Conservation (phyloP, 2,888 invertebrate species). For the Polietes domitor region DNA sequence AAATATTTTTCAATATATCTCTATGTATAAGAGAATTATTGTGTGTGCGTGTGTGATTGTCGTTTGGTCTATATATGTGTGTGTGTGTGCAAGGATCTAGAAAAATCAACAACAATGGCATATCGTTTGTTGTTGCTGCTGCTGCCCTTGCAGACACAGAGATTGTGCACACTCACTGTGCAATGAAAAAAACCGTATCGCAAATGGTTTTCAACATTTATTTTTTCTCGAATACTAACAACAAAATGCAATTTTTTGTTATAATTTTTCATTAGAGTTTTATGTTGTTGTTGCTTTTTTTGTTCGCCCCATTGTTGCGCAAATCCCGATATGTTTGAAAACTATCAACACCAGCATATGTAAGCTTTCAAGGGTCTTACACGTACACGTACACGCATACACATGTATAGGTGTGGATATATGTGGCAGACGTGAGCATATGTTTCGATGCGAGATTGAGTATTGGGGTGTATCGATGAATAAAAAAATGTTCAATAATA, state of each 20-base stretch:
- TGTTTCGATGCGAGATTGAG: not conserved
- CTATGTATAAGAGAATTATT: not conserved
- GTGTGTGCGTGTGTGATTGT: constrained; percentile 1
- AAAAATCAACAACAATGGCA: not conserved
- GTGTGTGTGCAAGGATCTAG: not conserved
- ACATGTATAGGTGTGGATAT: not conserved
- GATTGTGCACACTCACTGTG: not conserved
- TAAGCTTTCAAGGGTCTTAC: constrained; percentile 36
- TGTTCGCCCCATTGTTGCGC: not conserved
- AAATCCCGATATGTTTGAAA: constrained; percentile 6
- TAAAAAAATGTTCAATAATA: too few species aligned
- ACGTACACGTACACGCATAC: too few species aligned
- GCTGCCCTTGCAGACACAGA: not conserved
- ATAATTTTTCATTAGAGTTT: constrained; percentile 44
- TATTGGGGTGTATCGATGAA: not conserved
- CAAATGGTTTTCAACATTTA: constrained; percentile 8
- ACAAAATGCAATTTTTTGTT: constrained; percentile 7
- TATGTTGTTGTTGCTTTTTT: not conserved
- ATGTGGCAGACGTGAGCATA: not conserved
- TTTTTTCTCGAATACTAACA: not conserved
- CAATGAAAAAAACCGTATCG: not conserved
- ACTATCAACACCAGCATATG: constrained; percentile 59
- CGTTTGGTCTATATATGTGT: not conserved
- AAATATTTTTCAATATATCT: constrained; percentile 25
- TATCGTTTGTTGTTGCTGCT: not conserved